phyloP scores from a whole-genome alignment of 2,888 invertebrate species.

The Parnassius glacialis region DNA sequence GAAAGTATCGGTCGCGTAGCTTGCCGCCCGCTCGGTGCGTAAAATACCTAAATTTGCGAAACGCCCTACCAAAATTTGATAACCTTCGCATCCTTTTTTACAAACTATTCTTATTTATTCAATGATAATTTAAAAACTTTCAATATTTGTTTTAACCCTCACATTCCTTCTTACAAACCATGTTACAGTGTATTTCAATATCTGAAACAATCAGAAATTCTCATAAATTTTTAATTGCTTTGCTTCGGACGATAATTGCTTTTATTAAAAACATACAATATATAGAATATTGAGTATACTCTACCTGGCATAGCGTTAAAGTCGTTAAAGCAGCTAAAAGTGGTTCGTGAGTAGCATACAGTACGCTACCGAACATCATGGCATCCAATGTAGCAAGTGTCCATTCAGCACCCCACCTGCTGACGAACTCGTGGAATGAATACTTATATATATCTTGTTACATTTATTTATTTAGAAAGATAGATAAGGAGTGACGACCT shows the following conservation, averaged over 20 bases:
- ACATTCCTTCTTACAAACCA: conserved; percentile 53
- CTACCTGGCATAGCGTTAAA: conserved; percentile 78
- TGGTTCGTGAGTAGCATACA: conserved; percentile 77
- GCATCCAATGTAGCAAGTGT: conserved; percentile 86
- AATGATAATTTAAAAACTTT: conserved; percentile 29
- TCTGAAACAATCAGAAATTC: conserved; percentile 42
- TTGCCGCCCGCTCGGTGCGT: too few relatives aligned
- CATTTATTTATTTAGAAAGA: too few relatives aligned
- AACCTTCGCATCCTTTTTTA: conserved; percentile 34
- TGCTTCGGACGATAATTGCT: not conserved
- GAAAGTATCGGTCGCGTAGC: too few relatives aligned
- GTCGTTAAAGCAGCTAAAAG: conserved; percentile 82
- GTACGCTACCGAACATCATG: conserved; percentile 83
- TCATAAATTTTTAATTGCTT: conserved; percentile 20
- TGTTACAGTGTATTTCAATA: conserved; percentile 43
- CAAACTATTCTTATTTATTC: conserved; percentile 15
- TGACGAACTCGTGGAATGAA: too few relatives aligned
- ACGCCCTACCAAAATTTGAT: conserved; percentile 40
- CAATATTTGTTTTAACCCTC: conserved; percentile 42
- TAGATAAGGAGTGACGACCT: not conserved
- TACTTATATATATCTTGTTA: too few relatives aligned
- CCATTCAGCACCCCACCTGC: conserved; percentile 87
- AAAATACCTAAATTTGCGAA: too few relatives aligned
- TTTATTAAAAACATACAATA: not conserved
- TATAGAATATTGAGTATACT: not conserved